Evolutionary conservation across 2,797 vertebrate species (phyloP), one percentile per base, ranked within the genome.

Genomic region (Glossophaga mutica): DNA sequence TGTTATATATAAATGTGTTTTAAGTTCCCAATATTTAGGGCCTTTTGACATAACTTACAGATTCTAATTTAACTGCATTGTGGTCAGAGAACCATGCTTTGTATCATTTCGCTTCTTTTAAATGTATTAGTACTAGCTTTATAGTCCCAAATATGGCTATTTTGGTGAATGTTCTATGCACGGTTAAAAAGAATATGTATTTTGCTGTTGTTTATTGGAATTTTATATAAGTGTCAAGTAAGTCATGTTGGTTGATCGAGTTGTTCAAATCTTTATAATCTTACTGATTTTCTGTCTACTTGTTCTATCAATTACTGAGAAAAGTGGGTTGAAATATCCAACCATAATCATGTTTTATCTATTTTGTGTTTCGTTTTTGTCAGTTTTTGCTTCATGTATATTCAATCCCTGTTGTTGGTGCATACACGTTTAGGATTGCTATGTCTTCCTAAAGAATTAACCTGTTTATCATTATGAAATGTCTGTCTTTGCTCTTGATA

Each of bases 161-260:
- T 83, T 78, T 87, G 37, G 39, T 77, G 52, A 90, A 52, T 92
- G 59, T 22, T 57, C 50, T 68, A 59, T 29, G 18, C 79, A 70
- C 21, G 24, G 15, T 74, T 86, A n/a, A 87, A 81, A 87, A 81
- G 24, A 94, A 74, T 67, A 21, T 84, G 62, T 65, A 62, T 85
- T 89, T 84, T 85, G 24, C 22, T 84, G 1, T 32, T 73, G 18
- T 73, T 83, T 57, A 42, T 21, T 83, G 12, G 29, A 32, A n/a
- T 81, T 91, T 87, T 91, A 70, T 76, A 76, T 91, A 84, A 76
- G 55, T 73, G 32, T 14, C 32, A 87, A 65, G 32, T 79, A 95
- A 79, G 12, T 59, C 46, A 39, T 70, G 7, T 62, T 70, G 3
- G 24, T 70, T 87, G 59, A 87, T 76, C 4, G 18, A 78, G 12